These are phyloP conservation scores for Callipepla californica DNA, from an alignment of 2,113 vertebrate genomes.

Conservation along the genomic window DNA sequence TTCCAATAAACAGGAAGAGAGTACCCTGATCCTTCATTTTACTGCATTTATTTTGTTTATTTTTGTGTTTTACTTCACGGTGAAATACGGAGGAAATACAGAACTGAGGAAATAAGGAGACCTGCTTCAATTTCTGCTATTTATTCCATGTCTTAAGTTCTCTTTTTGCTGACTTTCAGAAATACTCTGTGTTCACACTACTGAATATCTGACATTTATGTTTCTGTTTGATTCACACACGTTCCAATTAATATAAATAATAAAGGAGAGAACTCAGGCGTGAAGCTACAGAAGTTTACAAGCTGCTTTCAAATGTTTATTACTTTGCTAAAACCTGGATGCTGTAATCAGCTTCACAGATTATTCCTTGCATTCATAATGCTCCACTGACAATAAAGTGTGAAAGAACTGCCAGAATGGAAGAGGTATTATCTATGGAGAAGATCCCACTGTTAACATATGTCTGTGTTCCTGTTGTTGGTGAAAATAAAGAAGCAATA, in stretches of 20 bases:
- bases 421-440: neutral
- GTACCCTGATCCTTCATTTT: neutral
- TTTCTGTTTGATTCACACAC: constrained; percentile 19
- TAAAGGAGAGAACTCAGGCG: neutral
- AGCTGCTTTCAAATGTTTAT: constrained; percentile 22
- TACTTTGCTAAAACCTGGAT: constrained; percentile 1
- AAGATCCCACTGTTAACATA: neutral
- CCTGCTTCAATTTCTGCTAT: neutral
- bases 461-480: neutral
- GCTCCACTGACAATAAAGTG: neutral
- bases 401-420: neutral
- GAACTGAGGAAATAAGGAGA: neutral
- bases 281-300: constrained; percentile 42
- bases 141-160: neutral
- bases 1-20: neutral
- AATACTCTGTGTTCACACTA: neutral
- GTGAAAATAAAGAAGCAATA: neutral
- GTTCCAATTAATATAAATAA: constrained; percentile 14
- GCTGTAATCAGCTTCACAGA: neutral
- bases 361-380: constrained; percentile 4
- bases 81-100: neutral
- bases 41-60: neutral
- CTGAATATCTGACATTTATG: neutral
- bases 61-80: neutral
- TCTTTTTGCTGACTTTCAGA: neutral